Evolutionary conservation across 2,113 vertebrate species (phyloP).

Genomic region (Athene noctua): DNA sequence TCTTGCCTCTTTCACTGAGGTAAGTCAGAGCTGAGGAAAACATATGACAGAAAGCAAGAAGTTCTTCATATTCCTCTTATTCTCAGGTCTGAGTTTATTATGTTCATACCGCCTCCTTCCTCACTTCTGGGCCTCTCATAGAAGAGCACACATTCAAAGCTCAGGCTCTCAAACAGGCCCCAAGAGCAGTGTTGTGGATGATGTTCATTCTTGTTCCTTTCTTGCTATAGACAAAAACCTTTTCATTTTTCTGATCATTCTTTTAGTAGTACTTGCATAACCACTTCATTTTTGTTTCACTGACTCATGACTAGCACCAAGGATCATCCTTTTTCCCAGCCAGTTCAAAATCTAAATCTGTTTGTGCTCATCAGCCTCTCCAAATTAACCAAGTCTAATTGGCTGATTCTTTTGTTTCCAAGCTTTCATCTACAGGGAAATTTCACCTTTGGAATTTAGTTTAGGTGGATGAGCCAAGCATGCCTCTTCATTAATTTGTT

Average conservation of each 20-base stretch:
- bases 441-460: background rate
- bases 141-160: background rate
- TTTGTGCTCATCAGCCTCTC: slow-evolving; percentile 5
- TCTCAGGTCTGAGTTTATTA: background rate
- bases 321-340: background rate
- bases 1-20: background rate
- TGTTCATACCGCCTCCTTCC: background rate
- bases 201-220: background rate
- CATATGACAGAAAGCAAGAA: background rate
- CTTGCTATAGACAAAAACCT: background rate
- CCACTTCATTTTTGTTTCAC: background rate
- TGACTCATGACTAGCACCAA: background rate
- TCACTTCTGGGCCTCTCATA: background rate
- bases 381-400: slow-evolving; percentile 12
- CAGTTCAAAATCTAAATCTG: slow-evolving; percentile 7
- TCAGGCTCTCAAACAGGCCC: background rate
- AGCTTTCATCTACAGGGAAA: background rate
- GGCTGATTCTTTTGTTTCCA: slow-evolving; percentile 8
- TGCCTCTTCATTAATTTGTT: background rate
- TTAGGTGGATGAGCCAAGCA: background rate
- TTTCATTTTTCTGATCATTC: background rate
- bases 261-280: background rate
- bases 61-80: background rate
- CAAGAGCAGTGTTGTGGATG: background rate
- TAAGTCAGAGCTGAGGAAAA: background rate